Conservation (phyloP, 2,113 vertebrate genomes). For the Pimephales promelas region DNA sequence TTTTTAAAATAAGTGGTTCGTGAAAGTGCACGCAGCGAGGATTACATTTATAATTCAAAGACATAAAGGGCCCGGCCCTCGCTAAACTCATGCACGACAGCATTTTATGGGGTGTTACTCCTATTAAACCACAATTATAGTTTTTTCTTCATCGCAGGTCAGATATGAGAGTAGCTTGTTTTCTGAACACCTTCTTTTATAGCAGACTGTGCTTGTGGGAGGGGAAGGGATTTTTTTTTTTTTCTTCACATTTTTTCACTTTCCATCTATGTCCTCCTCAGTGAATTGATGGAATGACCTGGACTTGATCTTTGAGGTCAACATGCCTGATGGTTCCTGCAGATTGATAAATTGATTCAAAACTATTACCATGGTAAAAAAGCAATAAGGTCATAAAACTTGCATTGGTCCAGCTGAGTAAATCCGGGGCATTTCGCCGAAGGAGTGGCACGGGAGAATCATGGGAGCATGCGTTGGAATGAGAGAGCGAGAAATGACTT, state of each 20-base stretch:
- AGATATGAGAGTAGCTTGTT: constrained; percentile 82
- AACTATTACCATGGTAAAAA: constrained; percentile 99
- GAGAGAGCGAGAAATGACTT: constrained; percentile 99
- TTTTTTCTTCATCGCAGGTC: constrained; percentile 74
- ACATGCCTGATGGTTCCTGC: constrained; percentile 92
- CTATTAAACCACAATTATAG: constrained; percentile 14
- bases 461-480: constrained; percentile 93
- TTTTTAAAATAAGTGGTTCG: constrained; percentile 47
- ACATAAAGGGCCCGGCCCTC: background rate
- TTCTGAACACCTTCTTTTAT: constrained; percentile 80
- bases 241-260: constrained; percentile 62
- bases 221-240: constrained; percentile 69
- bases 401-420: constrained; percentile 97
- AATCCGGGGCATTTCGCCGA: constrained; percentile 93
- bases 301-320: constrained; percentile 99
- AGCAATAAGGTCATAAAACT: constrained; percentile 99
- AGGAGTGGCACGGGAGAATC: constrained; percentile 78
- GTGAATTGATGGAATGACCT: constrained; percentile 99
- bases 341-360: constrained; percentile 99
- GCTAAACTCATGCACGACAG: background rate
- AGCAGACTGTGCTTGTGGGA: constrained; percentile 59
- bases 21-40: constrained; percentile 30
- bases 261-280: constrained; percentile 88
- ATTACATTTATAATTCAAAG: constrained; percentile 22
- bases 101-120: background rate